phyloP scores from a whole-genome alignment of 2,113 vertebrate species.

The Tor tambroides region DNA sequence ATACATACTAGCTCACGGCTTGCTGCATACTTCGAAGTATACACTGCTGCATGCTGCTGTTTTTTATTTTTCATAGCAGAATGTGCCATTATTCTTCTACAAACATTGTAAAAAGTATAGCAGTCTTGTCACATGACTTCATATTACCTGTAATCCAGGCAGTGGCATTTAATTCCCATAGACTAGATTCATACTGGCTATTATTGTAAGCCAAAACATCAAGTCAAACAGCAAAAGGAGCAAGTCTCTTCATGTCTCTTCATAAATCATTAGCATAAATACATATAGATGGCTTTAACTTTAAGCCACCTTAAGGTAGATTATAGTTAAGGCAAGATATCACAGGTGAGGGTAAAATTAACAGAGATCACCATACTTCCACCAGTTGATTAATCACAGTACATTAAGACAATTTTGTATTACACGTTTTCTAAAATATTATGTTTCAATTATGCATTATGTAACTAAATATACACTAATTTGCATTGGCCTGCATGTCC shows the following conservation, averaged over 20 bases:
- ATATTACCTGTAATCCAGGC: neutral
- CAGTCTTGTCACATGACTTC: neutral
- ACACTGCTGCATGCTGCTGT: neutral
- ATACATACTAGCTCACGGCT: neutral
- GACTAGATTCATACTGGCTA: neutral
- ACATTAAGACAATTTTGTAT: no score
- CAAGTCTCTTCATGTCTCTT: neutral
- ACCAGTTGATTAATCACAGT: no score
- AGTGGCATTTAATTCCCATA: neutral
- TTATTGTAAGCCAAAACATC: neutral
- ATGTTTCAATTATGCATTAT: no score
- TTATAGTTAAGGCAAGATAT: no score
- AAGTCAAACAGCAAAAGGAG: neutral
- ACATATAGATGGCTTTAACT: neutral
- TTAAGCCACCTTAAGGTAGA: no score
- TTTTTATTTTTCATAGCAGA: neutral
- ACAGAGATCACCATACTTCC: no score
- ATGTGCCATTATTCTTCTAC: neutral
- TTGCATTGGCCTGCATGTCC: no score
- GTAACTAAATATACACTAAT: no score
- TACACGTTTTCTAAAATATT: no score
- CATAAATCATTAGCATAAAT: neutral
- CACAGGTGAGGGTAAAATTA: no score
- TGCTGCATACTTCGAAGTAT: neutral
- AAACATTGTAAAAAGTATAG: neutral